These are phyloP conservation scores for Xestia ashworthii DNA, from an alignment of 2,888 invertebrate genomes.

Conservation along the genomic window DNA sequence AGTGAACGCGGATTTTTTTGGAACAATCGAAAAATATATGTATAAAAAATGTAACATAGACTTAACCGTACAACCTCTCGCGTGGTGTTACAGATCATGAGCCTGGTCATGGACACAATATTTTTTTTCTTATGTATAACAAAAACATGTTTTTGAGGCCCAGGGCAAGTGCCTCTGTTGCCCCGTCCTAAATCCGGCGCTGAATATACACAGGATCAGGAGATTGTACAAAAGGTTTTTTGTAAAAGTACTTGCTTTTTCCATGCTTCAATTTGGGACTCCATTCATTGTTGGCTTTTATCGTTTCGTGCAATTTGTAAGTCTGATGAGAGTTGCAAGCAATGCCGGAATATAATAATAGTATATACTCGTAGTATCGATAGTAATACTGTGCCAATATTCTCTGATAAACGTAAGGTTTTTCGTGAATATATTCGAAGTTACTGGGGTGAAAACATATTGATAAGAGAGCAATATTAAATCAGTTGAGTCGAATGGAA, in stretches of 20 bases:
- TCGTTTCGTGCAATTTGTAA: slow-evolving; percentile 38
- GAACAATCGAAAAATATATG: too few species aligned
- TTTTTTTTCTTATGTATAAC: too few species aligned
- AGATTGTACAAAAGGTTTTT: slow-evolving; percentile 45
- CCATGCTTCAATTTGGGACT: slow-evolving; percentile 33
- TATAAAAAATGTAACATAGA: too few species aligned
- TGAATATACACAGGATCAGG: neutral
- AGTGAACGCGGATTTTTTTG: too few species aligned
- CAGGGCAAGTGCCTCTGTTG: too few species aligned
- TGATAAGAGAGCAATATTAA: slow-evolving; percentile 37
- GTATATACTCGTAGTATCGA: slow-evolving; percentile 2
- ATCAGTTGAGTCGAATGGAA: slow-evolving; percentile 23
- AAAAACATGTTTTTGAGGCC: too few species aligned
- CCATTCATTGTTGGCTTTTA: slow-evolving; percentile 13
- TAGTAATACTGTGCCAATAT: slow-evolving; percentile 36
- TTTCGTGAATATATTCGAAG: slow-evolving; percentile 30
- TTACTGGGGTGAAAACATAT: slow-evolving; percentile 21
- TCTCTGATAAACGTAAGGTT: slow-evolving; percentile 3
- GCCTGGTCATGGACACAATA: too few species aligned
- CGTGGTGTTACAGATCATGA: too few species aligned
- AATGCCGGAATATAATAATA: slow-evolving; percentile 15
- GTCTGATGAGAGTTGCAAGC: slow-evolving; percentile 24
- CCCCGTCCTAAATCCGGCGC: too few species aligned
- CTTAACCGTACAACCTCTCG: too few species aligned
- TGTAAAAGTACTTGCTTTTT: slow-evolving; percentile 19